Conservation (phyloP, 1,140 invertebrate species). For the Mercenaria mercenaria region DNA sequence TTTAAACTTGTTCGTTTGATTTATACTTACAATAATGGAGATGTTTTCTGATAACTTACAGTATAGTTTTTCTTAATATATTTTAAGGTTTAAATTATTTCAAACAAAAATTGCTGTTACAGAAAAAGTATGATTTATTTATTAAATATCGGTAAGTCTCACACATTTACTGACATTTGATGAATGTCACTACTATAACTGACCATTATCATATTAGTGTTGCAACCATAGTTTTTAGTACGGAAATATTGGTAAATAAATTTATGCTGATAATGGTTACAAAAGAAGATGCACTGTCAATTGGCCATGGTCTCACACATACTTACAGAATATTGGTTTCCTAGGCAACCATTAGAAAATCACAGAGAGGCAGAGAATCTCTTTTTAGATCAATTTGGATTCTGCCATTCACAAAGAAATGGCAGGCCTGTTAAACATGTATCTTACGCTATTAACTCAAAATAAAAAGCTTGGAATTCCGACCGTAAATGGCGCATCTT, state of each 20-base stretch:
- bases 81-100: too few relatives aligned
- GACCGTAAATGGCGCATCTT: slow-evolving; percentile 53
- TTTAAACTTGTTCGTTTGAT: too few relatives aligned
- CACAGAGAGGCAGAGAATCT: slow-evolving; percentile 59
- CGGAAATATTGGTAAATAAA: slow-evolving; percentile 60
- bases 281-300: slow-evolving; percentile 47
- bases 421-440: slow-evolving; percentile 68
- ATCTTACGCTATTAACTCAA: slow-evolving; percentile 65
- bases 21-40: too few relatives aligned
- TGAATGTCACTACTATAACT: too few relatives aligned
- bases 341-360: slow-evolving; percentile 65
- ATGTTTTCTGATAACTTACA: too few relatives aligned
- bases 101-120: too few relatives aligned
- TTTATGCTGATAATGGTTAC: slow-evolving; percentile 54
- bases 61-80: too few relatives aligned
- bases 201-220: too few relatives aligned
- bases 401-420: slow-evolving; percentile 59
- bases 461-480: slow-evolving; percentile 66
- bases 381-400: slow-evolving; percentile 62
- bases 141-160: too few relatives aligned
- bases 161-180: too few relatives aligned
- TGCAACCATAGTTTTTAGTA: neutral
- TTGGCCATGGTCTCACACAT: slow-evolving; percentile 65
- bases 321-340: slow-evolving; percentile 69
- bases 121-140: too few relatives aligned